Base-by-base conservation (phyloP, 2,113 vertebrate species). In the Bolborhynchus lineola region DNA sequence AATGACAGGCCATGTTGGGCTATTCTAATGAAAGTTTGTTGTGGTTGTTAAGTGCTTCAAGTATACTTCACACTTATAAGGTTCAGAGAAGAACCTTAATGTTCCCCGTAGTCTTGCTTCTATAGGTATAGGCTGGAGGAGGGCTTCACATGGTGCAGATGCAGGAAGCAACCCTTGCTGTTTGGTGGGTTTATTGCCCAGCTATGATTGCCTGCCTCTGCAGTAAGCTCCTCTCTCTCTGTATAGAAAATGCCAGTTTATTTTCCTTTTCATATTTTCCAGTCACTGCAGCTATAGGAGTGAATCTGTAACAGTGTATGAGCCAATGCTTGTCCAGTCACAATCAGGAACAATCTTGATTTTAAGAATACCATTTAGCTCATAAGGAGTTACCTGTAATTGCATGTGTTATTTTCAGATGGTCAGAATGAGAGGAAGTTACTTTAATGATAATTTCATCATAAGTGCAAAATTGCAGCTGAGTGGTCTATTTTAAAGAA, bases 131-230 rank as follows among this genome's bases (percentile, higher is more conserved):
- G 63, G 14, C 63, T 67, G 35, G 75, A 74, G 44, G 29, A 76
- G 59, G 39, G 24, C 65, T 53, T 74, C 42, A 21, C 33, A 7
- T 0, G 0, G 35, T 25, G 42, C 52, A 44, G 17, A 3, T 77
- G 55, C 19, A 55, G n/a, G 52, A 72, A 17, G 35, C 11, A 31
- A 20, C 13, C 59, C 17, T 6, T 44, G 41, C 17, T 25, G 23
- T 44, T 72, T 20, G 16, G 9, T 74, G 53, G 15, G 16, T 82
- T 74, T 74, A 15, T 35, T 69, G 17, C 44, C 35, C 35, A 20
- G 16, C 39, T 78, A 0, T 74, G 35, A 26, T 31, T 78, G n/a
- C 63, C 14, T 44, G 0, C 55, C 8, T 52, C 76, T 88, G 14
- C n/a, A 16, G 0, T 62, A n/a, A 77, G 41, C 71, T 80, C 10